These are phyloP conservation scores for Rotaria sp. DNA, from an alignment of 2,888 invertebrate genomes.

Conservation along the genomic window DNA sequence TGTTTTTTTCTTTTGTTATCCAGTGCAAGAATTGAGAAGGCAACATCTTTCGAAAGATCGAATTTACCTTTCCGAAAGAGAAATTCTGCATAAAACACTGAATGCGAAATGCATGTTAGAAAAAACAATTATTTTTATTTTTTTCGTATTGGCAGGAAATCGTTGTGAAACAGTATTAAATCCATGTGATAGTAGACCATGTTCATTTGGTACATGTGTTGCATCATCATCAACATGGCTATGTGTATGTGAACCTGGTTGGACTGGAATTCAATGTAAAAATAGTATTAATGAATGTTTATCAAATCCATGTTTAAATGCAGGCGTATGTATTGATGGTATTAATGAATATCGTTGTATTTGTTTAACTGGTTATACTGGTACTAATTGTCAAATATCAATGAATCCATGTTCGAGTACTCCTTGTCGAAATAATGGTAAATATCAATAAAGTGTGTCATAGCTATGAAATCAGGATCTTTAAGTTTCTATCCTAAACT, in stretches of 20 bases:
- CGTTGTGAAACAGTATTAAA: slow-evolving; percentile 26
- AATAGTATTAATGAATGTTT: slow-evolving; percentile 33
- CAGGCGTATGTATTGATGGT: slow-evolving; percentile 36
- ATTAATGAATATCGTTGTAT: slow-evolving; percentile 30
- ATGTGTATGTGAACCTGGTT: slow-evolving; percentile 35
- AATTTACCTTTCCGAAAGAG: too few relatives aligned
- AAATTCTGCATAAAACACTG: too few relatives aligned
- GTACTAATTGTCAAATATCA: background rate
- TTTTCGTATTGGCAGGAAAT: background rate
- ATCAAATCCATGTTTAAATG: slow-evolving; percentile 37
- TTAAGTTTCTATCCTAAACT: too few relatives aligned
- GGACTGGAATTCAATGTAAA: slow-evolving; percentile 35
- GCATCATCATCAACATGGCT: background rate
- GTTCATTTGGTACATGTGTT: slow-evolving; percentile 31
- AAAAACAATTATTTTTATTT: too few relatives aligned
- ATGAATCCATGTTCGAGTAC: background rate
- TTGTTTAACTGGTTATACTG: background rate
- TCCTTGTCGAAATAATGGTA: slow-evolving; percentile 38
- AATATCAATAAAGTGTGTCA: too few relatives aligned
- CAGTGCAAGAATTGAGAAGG: too few relatives aligned
- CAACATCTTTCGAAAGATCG: too few relatives aligned
- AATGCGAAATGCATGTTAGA: too few relatives aligned
- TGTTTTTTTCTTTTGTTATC: too few relatives aligned
- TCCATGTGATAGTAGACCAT: slow-evolving; percentile 31
- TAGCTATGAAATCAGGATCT: too few relatives aligned